Evolutionary conservation across 1,140 invertebrate species (phyloP).

Genomic region (Philotrypesis tridentata): DNA sequence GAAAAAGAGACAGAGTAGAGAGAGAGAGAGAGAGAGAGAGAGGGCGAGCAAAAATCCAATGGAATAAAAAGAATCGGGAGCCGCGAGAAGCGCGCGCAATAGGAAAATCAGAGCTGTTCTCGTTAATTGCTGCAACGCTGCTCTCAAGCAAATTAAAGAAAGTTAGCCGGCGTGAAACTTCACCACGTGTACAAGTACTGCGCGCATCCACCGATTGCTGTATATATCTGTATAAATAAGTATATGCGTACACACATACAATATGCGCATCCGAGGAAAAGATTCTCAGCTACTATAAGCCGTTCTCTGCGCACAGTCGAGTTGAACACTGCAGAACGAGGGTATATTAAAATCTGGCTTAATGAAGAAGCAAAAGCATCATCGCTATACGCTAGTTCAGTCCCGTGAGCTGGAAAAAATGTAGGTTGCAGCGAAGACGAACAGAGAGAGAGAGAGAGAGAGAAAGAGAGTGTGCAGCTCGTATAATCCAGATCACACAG

Average conservation of each 20-base stretch:
- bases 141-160: conserved; percentile 7
- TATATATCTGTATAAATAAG: too few species aligned
- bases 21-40: not conserved
- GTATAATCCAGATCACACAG: not conserved
- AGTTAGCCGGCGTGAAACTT: not conserved
- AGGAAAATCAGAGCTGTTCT: not conserved
- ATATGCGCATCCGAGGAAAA: too few species aligned
- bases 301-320: too few species aligned
- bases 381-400: not conserved
- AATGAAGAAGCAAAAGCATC: conserved; percentile 3
- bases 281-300: too few species aligned
- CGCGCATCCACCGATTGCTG: not conserved
- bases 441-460: too few species aligned
- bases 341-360: not conserved
- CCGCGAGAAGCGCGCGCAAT: not conserved
- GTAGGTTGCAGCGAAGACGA: not conserved
- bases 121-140: not conserved
- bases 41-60: not conserved
- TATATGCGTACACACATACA: not conserved
- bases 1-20: not conserved
- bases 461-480: too few species aligned
- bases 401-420: not conserved
- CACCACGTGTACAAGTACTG: not conserved
- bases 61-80: not conserved
- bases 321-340: not conserved